Evolutionary conservation across 2,797 vertebrate genomes (phyloP), one percentile per base, ranked within the genome.

Genomic region (Microhierax caerulescens): DNA sequence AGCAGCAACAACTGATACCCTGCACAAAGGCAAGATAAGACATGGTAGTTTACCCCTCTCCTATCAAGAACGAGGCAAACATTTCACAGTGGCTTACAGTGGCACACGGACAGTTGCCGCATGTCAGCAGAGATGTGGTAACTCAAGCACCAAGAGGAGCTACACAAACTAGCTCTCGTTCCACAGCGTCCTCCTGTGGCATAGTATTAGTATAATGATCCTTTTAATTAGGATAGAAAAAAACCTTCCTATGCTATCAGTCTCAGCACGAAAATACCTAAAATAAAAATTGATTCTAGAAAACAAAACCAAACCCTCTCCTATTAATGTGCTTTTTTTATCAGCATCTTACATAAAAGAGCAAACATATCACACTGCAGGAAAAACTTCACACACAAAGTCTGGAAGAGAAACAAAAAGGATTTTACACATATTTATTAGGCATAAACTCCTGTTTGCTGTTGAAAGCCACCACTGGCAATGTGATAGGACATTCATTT

Each of bases 151-250:
- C 4, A n/a, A 37, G 37, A 79, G 56, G 59, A 90, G 12, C 45
- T 19, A 11, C 15, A 69, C 27, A 36, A 63, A 25, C 13, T 28
- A 23, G 76, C 48, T 85, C 85, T 48, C 24, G 3, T 89, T 91
- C 70, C 78, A 85, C 87, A 97, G 81, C 59, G n/a, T 94, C 95
- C 95, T 91, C 91, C 96, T 41, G 82, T 51, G 84, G 74, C 77
- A 70, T 7, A 12, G 2, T 11, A 81, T 56, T 30, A 60, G 75
- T 25, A n/a, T 47, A 83, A 64, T 36, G 68, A 76, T 10, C 41
- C 54, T 30, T 67, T 73, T 65, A 50, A 95, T 91, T 78, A 82
- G 50, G 67, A 50, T 1, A n/a, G 25, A 32, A 10, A 19, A 34
- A 30, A 18, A 57, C 11, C 11, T 4, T 57, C 54, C 81, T 53